Percentiles rank a stretch among this genome's conserved stretches.
Conservation (phyloP, 2,113 vertebrate genomes). For the Percina caprodes region DNA sequence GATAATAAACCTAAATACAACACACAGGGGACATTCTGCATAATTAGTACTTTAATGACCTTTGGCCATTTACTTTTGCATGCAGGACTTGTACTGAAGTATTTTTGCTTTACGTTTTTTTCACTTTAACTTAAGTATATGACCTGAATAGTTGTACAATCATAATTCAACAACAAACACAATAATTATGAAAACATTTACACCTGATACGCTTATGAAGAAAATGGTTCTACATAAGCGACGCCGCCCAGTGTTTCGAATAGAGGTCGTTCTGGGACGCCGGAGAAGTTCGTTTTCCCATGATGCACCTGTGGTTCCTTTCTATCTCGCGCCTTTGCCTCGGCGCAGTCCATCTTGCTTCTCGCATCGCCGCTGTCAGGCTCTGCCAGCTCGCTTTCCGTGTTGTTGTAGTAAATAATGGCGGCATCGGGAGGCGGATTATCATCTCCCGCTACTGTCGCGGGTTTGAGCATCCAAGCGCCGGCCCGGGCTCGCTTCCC, state of each 20-base stretch:
- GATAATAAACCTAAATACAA: too few relatives aligned
- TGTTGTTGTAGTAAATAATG: constrained; percentile 89
- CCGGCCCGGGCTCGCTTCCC: constrained; percentile 89
- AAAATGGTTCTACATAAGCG: too few relatives aligned
- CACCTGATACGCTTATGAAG: too few relatives aligned
- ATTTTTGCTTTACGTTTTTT: too few relatives aligned
- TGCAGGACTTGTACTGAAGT: too few relatives aligned
- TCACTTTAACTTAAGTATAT: too few relatives aligned
- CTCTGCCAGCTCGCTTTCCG: constrained; percentile 61
- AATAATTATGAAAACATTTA: too few relatives aligned
- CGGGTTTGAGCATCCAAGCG: constrained; percentile 62
- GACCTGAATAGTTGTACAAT: too few relatives aligned
- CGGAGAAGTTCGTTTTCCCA: constrained; percentile 78
- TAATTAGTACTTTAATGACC: background rate
- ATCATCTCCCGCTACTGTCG: constrained; percentile 83
- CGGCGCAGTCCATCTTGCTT: constrained; percentile 81
- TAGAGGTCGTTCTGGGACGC: background rate
- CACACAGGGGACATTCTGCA: background rate
- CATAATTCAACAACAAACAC: too few relatives aligned
- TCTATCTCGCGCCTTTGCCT: constrained; percentile 86
- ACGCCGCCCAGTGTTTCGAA: background rate
- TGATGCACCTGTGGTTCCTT: constrained; percentile 71
- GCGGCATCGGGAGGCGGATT: constrained; percentile 89
- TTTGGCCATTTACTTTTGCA: too few relatives aligned
- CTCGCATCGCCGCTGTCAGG: constrained; percentile 60